phyloP scores from a whole-genome alignment of 53 echinoderm and acorn worm genomes.

The Hippasteria phrygiana region DNA sequence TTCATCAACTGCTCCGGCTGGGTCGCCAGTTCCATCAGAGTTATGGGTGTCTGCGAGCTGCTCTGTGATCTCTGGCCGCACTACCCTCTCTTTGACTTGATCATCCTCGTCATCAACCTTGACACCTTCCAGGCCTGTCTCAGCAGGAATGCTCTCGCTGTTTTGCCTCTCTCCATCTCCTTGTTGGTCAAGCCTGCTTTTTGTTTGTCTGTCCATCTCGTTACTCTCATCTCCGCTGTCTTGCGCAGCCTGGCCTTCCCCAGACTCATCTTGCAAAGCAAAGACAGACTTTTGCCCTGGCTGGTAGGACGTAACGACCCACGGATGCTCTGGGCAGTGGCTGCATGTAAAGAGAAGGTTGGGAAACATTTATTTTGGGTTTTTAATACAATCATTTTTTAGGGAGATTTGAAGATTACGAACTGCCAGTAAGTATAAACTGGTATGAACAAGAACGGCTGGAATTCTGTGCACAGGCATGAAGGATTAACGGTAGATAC shows the following conservation, averaged over 20 bases:
- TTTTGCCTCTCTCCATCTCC: neutral
- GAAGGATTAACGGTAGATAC: no score
- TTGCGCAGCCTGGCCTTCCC: conserved; percentile 24
- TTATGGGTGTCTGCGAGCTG: neutral
- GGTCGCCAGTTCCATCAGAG: neutral
- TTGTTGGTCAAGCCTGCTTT: neutral
- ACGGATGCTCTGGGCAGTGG: conserved; percentile 82
- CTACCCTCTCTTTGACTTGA: neutral
- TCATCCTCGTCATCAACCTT: neutral
- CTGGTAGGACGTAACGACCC: conserved; percentile 74
- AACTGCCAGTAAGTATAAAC: no score
- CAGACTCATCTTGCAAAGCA: conserved; percentile 41
- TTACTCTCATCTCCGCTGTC: conserved; percentile 27
- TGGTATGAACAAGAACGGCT: no score
- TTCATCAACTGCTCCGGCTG: neutral
- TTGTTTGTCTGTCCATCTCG: conserved; percentile 8
- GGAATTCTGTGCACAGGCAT: no score
- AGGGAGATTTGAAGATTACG: no score
- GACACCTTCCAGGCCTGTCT: neutral
- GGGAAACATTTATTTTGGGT: neutral
- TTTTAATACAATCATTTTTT: no score
- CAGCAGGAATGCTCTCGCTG: neutral
- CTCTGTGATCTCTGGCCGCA: neutral
- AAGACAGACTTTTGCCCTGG: conserved; percentile 91
- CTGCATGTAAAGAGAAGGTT: conserved; percentile 39